Percentiles rank a stretch among this genome's conserved stretches.
Conservation (phyloP, 2,797 vertebrate species). For the Okamejei kenojei region DNA sequence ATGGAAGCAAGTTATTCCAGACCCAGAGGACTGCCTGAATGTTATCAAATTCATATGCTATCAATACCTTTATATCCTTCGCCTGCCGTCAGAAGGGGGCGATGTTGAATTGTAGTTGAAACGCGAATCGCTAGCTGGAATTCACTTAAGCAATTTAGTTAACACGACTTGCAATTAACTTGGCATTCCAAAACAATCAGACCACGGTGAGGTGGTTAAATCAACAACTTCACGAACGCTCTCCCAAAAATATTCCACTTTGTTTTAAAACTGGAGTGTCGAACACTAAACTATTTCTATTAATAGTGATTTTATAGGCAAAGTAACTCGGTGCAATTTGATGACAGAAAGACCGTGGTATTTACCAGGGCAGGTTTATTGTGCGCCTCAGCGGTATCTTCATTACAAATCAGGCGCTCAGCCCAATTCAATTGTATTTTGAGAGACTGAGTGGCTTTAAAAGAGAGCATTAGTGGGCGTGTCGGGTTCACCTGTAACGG, state of each 20-base stretch:
- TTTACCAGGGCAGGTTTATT: not conserved
- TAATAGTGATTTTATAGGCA: not conserved
- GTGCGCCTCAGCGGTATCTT: not conserved
- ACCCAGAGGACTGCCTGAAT: no score
- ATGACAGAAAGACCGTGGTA: no score
- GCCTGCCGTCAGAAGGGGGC: slow-evolving; percentile 13
- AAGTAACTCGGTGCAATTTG: not conserved
- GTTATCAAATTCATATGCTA: not conserved
- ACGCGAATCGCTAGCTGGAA: not conserved
- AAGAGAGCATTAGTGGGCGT: not conserved
- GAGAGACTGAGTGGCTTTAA: not conserved
- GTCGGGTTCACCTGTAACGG: not conserved
- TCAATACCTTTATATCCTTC: not conserved
- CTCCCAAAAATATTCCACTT: not conserved
- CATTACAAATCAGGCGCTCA: not conserved
- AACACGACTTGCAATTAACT: not conserved
- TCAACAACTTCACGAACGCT: not conserved
- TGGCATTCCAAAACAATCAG: not conserved
- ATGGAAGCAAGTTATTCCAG: no score
- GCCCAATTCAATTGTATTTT: not conserved
- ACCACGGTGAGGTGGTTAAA: not conserved
- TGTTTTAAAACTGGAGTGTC: not conserved
- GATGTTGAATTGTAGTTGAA: not conserved
- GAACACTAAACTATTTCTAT: not conserved
- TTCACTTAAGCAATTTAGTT: not conserved